These are phyloP conservation scores for Gasterosteus aculeatus DNA, from an alignment of 2,113 vertebrate genomes.

Conservation along the genomic window DNA sequence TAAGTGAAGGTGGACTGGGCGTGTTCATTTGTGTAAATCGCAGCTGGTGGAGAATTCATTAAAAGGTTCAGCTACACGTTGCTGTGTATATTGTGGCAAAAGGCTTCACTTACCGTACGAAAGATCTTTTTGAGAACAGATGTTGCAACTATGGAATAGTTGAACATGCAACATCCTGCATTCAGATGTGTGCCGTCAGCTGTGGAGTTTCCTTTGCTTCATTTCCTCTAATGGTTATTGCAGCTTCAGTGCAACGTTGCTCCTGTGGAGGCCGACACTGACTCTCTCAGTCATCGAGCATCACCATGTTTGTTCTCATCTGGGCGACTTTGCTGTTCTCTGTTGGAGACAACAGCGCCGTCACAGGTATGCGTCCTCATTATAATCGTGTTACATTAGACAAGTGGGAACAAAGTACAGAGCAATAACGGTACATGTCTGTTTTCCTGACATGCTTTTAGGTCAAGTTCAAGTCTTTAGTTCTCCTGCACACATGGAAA, in stretches of 20 bases:
- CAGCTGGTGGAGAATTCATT: background rate
- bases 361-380: constrained; percentile 36
- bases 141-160: constrained; percentile 4
- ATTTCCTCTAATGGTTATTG: background rate
- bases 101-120: background rate
- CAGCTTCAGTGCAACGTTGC: background rate
- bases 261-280: background rate
- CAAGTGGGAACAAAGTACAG: background rate
- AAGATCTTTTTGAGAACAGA: background rate
- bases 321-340: constrained; percentile 30
- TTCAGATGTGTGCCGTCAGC: background rate
- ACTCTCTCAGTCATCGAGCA: background rate
- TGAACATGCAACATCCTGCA: constrained; percentile 15
- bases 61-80: background rate
- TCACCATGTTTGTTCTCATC: constrained; percentile 53
- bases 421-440: background rate
- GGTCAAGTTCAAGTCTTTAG: background rate
- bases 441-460: background rate
- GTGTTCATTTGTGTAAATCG: background rate
- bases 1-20: background rate
- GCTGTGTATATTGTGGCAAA: background rate
- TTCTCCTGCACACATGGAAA: background rate
- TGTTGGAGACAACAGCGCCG: background rate
- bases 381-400: background rate
- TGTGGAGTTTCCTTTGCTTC: constrained; percentile 4